phyloP scores from a whole-genome alignment of 1,140 invertebrate genomes.

The Augochlora pura region DNA sequence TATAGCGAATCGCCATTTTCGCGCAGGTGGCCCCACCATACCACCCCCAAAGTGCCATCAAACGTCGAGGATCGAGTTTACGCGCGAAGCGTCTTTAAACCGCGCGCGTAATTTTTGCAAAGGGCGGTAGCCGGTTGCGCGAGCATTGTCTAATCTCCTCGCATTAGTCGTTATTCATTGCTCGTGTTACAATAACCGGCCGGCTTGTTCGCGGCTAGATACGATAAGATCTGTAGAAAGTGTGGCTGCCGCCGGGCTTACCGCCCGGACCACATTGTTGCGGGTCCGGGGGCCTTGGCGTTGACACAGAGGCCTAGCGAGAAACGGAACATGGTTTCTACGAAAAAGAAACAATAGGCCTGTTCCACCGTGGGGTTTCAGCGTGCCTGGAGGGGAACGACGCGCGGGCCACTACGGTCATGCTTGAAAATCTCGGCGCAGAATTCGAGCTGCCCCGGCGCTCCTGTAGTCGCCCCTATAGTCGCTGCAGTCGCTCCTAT shows the following conservation, averaged over 20 bases:
- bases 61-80: background rate
- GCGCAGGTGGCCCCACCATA: too few relatives aligned
- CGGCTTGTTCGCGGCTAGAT: conserved; percentile 20
- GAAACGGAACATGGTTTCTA: conserved; percentile 8
- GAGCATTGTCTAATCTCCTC: conserved; percentile 40
- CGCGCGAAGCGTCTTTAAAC: conserved; percentile 16
- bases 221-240: conserved; percentile 57
- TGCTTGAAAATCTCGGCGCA: too few relatives aligned
- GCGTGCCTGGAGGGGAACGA: background rate
- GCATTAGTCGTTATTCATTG: conserved; percentile 50
- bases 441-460: too few relatives aligned
- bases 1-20: too few relatives aligned
- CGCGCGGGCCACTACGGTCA: background rate
- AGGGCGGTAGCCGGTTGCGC: conserved; percentile 17
- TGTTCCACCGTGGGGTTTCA: background rate
- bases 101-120: background rate
- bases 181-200: conserved; percentile 41
- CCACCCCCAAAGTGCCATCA: too few relatives aligned
- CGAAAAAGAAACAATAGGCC: conserved; percentile 36
- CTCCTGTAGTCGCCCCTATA: too few relatives aligned
- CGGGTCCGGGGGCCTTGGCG: conserved; percentile 31
- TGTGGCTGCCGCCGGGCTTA: conserved; percentile 17
- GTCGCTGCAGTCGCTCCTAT: too few relatives aligned
- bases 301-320: conserved; percentile 13
- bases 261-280: conserved; percentile 33